Evolutionary conservation across 2,113 vertebrate species (phyloP), one percentile per base, ranked within the genome.

Genomic region (Thymallus thymallus): DNA sequence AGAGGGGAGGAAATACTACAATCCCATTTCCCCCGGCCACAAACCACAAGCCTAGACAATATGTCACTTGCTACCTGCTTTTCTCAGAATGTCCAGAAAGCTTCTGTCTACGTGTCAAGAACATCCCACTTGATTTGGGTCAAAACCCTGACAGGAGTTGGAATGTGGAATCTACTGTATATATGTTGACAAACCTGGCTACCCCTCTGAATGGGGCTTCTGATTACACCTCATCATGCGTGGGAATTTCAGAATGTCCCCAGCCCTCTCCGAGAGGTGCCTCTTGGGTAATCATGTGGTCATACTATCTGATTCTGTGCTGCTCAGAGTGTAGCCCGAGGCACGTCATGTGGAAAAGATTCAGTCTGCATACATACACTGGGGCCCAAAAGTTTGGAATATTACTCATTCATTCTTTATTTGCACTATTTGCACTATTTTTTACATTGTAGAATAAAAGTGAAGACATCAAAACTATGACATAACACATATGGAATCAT

Each of bases 301-400:
- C 91, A 94, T 91, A 91, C 90, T 92, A 90, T 88, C 91, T 92
- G 91, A 91, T 90, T 92, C 89, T 76, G 85, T 78, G 92, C n/a
- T n/a, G n/a, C n/a, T n/a, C n/a, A n/a, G n/a, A n/a, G n/a, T n/a
- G n/a, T n/a, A n/a, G n/a, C 91, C 91, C 86, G 88, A 90, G 90
- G 91, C 87, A 83, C 90, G 83, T 90, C 91, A 92, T 93, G 89
- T 93, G 92, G 92, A 92, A 92, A 90, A 91, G 90, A 91, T 92
- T 91, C 90, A 85, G 90, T 91, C 87, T 90, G 85, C 83, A 84
- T 77, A 78, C 58, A 75, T 77, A 60, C n/a, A n/a, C n/a, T n/a
- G n/a, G n/a, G n/a, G n/a, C n/a, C n/a, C n/a, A n/a, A n/a, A n/a
- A n/a, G n/a, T n/a, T n/a, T n/a, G n/a, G n/a, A n/a, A n/a, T n/a